Conservation (phyloP, 2,113 vertebrate genomes). For the Caranx melampygus region DNA sequence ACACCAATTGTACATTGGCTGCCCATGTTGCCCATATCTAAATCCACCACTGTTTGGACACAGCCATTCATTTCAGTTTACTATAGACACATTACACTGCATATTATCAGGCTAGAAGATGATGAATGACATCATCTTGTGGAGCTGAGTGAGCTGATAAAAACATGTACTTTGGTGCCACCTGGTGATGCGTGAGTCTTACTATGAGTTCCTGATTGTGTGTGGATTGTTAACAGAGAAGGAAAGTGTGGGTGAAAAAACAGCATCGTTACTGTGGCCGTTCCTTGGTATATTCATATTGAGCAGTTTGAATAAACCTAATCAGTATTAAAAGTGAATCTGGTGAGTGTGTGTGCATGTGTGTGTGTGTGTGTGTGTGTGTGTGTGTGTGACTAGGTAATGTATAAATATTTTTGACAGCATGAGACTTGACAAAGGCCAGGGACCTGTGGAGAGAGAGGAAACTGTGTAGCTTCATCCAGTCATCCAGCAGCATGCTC, state of each 20-base stretch:
- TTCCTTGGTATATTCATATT: neutral
- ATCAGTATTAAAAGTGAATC: neutral
- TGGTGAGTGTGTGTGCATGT: neutral
- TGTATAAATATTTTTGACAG: slow-evolving; percentile 53
- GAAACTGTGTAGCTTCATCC: slow-evolving; percentile 49
- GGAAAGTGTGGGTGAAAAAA: neutral
- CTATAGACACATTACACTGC: neutral
- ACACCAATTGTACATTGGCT: too few species aligned
- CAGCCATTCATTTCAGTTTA: neutral
- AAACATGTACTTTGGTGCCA: slow-evolving; percentile 49
- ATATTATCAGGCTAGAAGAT: neutral
- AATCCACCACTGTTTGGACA: too few species aligned
- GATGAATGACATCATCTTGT: neutral
- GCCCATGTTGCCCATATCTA: too few species aligned
- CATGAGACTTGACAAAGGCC: slow-evolving; percentile 56
- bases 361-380: neutral
- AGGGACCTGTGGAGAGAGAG: slow-evolving; percentile 59
- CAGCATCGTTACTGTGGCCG: neutral
- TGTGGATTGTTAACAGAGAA: neutral
- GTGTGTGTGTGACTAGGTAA: neutral
- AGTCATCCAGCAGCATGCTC: slow-evolving; percentile 50
- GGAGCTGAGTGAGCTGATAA: neutral
- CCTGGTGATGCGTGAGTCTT: slow-evolving; percentile 9
- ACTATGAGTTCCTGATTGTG: neutral
- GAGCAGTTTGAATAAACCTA: neutral